A percentile compares a stretch with the other conserved stretches of the same genome.
Conservation (phyloP, 2,113 vertebrate species). For the Cinclus cinclus region DNA sequence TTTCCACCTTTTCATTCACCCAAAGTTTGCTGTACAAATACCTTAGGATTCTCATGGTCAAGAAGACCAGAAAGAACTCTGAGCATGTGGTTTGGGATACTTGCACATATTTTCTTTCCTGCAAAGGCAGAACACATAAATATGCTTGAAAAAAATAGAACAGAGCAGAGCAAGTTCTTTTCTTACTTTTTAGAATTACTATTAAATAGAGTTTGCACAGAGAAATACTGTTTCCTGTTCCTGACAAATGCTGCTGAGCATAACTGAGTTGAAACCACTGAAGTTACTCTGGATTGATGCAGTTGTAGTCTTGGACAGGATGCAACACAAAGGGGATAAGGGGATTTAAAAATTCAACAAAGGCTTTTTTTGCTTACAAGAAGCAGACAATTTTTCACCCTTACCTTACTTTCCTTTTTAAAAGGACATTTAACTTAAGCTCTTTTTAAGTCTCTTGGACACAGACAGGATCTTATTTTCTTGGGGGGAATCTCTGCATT, state of each 20-base stretch:
- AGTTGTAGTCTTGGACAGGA: neutral
- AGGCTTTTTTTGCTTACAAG: neutral
- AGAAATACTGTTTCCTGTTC: neutral
- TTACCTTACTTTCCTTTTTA: neutral
- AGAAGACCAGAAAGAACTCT: constrained; percentile 92
- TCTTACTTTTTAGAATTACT: neutral
- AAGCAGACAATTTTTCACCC: neutral
- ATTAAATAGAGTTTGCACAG: neutral
- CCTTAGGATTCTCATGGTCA: constrained; percentile 94
- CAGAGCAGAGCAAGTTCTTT: neutral
- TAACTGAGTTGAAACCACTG: neutral
- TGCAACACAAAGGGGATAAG: neutral
- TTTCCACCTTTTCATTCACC: neutral
- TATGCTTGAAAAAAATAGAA: neutral
- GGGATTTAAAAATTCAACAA: neutral
- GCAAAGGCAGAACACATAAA: neutral
- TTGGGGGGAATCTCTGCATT: neutral
- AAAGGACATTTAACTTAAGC: neutral
- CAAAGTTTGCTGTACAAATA: constrained; percentile 48
- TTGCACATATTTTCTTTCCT: constrained; percentile 91
- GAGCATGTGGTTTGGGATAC: constrained; percentile 82
- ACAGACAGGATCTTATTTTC: neutral
- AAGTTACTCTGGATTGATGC: neutral
- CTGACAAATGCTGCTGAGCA: neutral
- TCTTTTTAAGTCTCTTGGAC: neutral